Evolutionary conservation across 2,113 vertebrate genomes (phyloP), one percentile per base, ranked within the genome.

Genomic region (Grallaria varia): DNA sequence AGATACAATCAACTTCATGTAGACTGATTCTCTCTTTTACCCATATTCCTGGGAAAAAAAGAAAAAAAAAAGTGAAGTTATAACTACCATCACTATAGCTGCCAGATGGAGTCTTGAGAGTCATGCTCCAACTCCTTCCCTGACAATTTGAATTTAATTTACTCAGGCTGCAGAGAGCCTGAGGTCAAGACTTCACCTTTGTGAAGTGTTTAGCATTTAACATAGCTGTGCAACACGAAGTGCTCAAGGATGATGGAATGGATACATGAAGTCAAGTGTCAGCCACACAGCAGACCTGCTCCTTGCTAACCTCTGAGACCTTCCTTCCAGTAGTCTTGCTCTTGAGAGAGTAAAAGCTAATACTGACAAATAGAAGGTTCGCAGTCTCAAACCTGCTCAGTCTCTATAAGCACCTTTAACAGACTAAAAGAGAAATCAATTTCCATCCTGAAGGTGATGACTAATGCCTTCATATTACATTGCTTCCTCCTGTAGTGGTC

Each of bases 41-140:
- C 3, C 2, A 37, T 28, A 47, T 2, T 14, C 14, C 3, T 10
- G 2, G 8, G 35, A 4, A 11, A 8, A 47, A 47, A 30, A 52
- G 15, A 23, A 31, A 47, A 44, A n/a, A 14, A 11, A 39, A 44
- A 63, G 23, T 44, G 24, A 40, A 2, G 17, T 76, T 90, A 81
- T 16, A 66, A 66, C 50, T 84, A 58, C 2, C 37, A 56, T 11
- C 20, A 50, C 42, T 71, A 45, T 1, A 69, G 19, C 3, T 21
- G 53, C 24, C 58, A 42, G 52, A 75, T 25, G 9, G 59, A 87
- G 24, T 56, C 14, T 30, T 59, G 15, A 52, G 42, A 78, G 68
- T 52, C 22, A 27, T 85, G 40, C 44, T 85, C 6, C 2, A 60
- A 72, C 27, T 64, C 39, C 42, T 87, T 87, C 22, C 28, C n/a